Percentiles rank a stretch among this genome's conserved stretches.
Evolutionary conservation across 1,140 invertebrate species (phyloP).

Genomic region (Rhynchophorus ferrugineus): DNA sequence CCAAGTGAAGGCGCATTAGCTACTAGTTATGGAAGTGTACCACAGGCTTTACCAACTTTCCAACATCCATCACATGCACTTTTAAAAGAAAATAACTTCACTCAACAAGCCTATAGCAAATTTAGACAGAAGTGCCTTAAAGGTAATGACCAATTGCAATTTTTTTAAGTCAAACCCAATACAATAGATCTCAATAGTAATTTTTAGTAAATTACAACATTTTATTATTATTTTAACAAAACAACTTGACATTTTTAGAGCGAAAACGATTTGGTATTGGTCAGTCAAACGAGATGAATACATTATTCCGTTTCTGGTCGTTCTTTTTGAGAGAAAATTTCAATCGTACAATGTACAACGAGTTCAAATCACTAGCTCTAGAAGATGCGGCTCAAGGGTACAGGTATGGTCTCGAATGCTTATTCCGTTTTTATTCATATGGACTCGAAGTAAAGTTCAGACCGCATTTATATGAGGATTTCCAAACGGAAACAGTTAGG

Average conservation of each 20-base stretch:
- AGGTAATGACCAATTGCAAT: conserved; percentile 49
- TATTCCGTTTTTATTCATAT: conserved; percentile 98
- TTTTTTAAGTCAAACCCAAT: background rate
- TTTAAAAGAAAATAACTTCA: conserved; percentile 96
- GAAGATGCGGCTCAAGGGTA: conserved; percentile 90
- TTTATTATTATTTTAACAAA: conserved; percentile 8
- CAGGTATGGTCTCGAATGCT: conserved; percentile 87
- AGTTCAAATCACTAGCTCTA: conserved; percentile 82
- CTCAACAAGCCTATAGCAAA: conserved; percentile 93
- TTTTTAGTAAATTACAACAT: background rate
- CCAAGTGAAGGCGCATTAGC: conserved; percentile 56
- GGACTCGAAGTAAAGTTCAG: conserved; percentile 94
- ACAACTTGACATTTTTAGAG: conserved; percentile 50
- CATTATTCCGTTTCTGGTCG: conserved; percentile 97
- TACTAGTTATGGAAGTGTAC: conserved; percentile 63
- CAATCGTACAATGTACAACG: conserved; percentile 96
- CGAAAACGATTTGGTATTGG: conserved; percentile 87
- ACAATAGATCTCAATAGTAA: background rate
- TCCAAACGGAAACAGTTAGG: conserved; percentile 86
- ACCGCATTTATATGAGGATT: conserved; percentile 88
- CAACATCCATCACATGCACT: conserved; percentile 94
- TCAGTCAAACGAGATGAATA: conserved; percentile 95
- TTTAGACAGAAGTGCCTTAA: conserved; percentile 89
- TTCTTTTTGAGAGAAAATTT: conserved; percentile 98
- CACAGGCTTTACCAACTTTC: conserved; percentile 80